Conservation (phyloP, 2,797 vertebrate species). For the Hephaestus fuliginosus region DNA sequence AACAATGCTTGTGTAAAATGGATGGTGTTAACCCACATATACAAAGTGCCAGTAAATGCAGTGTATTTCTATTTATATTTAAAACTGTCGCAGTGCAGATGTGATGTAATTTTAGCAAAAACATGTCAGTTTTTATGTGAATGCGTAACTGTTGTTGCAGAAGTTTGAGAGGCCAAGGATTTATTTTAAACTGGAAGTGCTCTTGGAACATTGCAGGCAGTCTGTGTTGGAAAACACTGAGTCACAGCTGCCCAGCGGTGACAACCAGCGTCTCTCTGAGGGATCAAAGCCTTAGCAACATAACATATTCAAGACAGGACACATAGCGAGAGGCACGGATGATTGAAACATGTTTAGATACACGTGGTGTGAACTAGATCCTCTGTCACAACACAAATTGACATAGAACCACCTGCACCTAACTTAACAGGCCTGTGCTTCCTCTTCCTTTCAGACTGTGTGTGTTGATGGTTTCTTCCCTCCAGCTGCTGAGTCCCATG, state of each 20-base stretch:
- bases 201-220: slow-evolving; percentile 46
- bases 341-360: slow-evolving; percentile 51
- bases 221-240: slow-evolving; percentile 70
- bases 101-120: neutral
- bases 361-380: slow-evolving; percentile 17
- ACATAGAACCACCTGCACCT: neutral
- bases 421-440: slow-evolving; percentile 34
- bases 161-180: slow-evolving; percentile 17
- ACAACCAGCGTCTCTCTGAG: slow-evolving; percentile 61
- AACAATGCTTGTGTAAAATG: neutral
- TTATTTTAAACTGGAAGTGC: slow-evolving; percentile 52
- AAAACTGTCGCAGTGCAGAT: slow-evolving; percentile 3
- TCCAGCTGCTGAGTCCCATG: slow-evolving; percentile 32
- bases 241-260: slow-evolving; percentile 65
- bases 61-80: neutral
- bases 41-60: neutral
- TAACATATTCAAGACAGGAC: slow-evolving; percentile 47
- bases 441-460: slow-evolving; percentile 43
- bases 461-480: slow-evolving; percentile 7
- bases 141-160: neutral
- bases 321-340: slow-evolving; percentile 32
- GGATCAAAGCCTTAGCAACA: slow-evolving; percentile 69
- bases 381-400: slow-evolving; percentile 36
- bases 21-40: neutral
- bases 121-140: neutral